These are phyloP conservation scores for Enteromius argenteus DNA, from an alignment of 2,797 vertebrate genomes.

Conservation along the genomic window DNA sequence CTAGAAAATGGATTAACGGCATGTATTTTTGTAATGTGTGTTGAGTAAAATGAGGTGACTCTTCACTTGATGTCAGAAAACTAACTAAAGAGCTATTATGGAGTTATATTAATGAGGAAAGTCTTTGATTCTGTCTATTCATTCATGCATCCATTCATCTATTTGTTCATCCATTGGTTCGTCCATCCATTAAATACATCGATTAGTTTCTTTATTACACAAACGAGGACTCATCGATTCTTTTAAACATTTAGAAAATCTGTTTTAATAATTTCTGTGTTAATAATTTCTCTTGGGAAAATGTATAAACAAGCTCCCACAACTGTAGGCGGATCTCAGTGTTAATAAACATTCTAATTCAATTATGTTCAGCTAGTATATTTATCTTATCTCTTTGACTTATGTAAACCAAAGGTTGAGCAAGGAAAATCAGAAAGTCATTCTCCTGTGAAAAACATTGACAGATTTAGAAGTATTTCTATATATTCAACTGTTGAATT, in stretches of 20 bases:
- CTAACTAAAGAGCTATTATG: neutral
- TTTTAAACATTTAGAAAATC: neutral
- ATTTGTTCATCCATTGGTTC: neutral
- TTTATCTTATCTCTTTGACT: neutral
- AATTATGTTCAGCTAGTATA: neutral
- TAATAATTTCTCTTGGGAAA: neutral
- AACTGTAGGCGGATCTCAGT: neutral
- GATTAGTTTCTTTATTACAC: neutral
- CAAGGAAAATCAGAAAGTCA: neutral
- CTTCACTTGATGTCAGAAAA: neutral
- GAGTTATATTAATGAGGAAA: neutral
- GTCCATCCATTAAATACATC: neutral
- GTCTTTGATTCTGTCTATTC: neutral
- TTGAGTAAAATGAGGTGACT: conserved; percentile 10
- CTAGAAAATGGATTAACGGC: conserved; percentile 9
- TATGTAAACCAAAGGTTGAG: neutral
- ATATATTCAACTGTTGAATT: neutral
- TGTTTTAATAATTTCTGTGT: neutral
- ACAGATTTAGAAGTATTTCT: neutral
- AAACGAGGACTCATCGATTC: neutral
- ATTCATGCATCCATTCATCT: neutral
- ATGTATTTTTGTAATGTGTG: neutral
- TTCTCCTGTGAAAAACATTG: conserved; percentile 3
- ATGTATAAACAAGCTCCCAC: neutral
- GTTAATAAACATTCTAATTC: neutral